Evolutionary conservation across 2,113 vertebrate species (phyloP).

Genomic region (Syngnathus floridae): DNA sequence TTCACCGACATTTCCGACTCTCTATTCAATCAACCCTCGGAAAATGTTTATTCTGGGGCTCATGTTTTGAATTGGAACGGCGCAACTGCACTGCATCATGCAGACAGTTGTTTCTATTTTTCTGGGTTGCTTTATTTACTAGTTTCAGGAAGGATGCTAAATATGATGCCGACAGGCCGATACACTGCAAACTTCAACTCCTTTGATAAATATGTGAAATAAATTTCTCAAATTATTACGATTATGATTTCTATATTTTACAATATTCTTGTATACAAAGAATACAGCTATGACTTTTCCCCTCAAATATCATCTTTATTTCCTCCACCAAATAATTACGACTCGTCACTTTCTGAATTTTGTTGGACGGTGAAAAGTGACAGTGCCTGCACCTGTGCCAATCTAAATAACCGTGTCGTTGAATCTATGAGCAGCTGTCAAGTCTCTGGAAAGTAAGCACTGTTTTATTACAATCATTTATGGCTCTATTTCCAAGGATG

Average conservation of each 20-base stretch:
- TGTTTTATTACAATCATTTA: background rate
- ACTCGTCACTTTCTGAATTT: background rate
- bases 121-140: no score
- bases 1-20: background rate
- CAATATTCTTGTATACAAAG: no score
- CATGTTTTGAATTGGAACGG: background rate
- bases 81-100: background rate
- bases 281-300: no score
- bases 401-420: background rate
- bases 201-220: no score
- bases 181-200: no score
- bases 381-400: background rate
- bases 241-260: no score
- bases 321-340: background rate
- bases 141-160: no score
- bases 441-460: conserved; percentile 1
- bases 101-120: no score
- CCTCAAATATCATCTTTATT: no score
- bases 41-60: background rate
- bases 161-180: no score
- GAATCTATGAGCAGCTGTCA: background rate
- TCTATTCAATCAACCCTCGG: background rate
- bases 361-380: background rate
- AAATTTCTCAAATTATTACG: no score
- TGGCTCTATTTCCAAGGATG: background rate